Evolutionary conservation across 2,113 vertebrate genomes (phyloP).

Genomic region (Canis aureus): DNA sequence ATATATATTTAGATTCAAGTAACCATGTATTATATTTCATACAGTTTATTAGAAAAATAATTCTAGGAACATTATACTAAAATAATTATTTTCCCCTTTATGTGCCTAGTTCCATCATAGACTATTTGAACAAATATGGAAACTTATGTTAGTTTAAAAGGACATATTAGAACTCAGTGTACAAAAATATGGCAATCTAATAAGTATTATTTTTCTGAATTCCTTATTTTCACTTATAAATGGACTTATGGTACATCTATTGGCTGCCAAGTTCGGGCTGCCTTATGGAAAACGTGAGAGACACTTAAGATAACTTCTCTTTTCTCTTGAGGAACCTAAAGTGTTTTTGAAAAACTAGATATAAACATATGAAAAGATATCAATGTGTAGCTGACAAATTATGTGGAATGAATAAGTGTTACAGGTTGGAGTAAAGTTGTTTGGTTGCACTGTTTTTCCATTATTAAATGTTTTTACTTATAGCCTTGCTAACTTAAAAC

Average conservation of each 20-base stretch:
- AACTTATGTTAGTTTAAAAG: neutral
- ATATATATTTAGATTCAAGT: neutral
- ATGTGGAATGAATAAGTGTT: neutral
- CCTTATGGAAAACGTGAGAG: neutral
- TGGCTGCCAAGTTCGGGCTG: neutral
- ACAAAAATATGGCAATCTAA: neutral
- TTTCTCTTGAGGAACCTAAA: neutral
- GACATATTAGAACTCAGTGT: neutral
- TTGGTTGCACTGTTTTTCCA: neutral
- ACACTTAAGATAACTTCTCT: neutral
- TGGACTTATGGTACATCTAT: neutral
- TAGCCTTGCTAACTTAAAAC: neutral
- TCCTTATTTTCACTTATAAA: constrained; percentile 45
- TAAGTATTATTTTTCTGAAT: neutral
- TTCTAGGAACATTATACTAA: neutral
- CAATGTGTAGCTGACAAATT: neutral
- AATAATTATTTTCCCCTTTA: neutral
- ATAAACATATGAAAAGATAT: neutral
- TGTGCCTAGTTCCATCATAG: neutral
- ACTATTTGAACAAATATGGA: constrained; percentile 38
- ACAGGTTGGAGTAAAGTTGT: neutral
- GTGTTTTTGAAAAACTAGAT: constrained; percentile 32
- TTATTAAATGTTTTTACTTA: neutral
- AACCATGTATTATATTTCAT: neutral
- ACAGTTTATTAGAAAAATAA: constrained; percentile 48